Base-by-base conservation (phyloP, 2,888 invertebrate genomes). In the Dynastes hyllus region DNA sequence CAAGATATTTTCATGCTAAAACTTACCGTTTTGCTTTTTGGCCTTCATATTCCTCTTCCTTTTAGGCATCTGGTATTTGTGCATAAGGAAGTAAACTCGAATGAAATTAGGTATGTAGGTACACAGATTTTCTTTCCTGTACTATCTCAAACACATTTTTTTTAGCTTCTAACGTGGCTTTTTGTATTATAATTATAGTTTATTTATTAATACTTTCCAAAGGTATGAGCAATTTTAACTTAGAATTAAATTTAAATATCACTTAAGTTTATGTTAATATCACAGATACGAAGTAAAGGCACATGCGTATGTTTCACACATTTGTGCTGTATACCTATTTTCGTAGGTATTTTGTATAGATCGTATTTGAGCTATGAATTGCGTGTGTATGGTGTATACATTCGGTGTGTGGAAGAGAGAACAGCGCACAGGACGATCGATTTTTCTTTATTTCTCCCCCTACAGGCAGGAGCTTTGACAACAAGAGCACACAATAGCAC, bases 21-120 rank as follows among this genome's bases (percentile, higher is more conserved):
- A 83, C 86, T 78, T 85, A 87, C 87, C 87, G 79, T 87, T 86
- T 76, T 85, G 85, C 81, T 87, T 86, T 83, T 85, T 87, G 80
- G 85, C 84, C 80, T 86, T 81, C 83, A 85, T 86, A 80, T 85
- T 85, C 69, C 86, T 85, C 80, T 83, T 86, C 83, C 84, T 84
- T 77, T 83, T 84, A 71, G 86, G 82, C 86, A 85, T 85, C 83
- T 83, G 79, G 76, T 63, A 63, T 63, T 32, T 63, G 29, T 16
- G 53, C 55, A 22, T 77, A 22, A n/a, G 16, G 66, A 66, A 66
- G 40, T n/a, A 16, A 40, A 37, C 40, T 66, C 9, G 32, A 27
- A 27, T 11, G 22, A 6, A 13, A 66, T n/a, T 40, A 6, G n/a
- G 16, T 32, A 11, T 13, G n/a, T 13, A 37, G 29, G 13, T 16